Conservation (phyloP, 2,888 invertebrate genomes). For the Leucozona laternaria region DNA sequence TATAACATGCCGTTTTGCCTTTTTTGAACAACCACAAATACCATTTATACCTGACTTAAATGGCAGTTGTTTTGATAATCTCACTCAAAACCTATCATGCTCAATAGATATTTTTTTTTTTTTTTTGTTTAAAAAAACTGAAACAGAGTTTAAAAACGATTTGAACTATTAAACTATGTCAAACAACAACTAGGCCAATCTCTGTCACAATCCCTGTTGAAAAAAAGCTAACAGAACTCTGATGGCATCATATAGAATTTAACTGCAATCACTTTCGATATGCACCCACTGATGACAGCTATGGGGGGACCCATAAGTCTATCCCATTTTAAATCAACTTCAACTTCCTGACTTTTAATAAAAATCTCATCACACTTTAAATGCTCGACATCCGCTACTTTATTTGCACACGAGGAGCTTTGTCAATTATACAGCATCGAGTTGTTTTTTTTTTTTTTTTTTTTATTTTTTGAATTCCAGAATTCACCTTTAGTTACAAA, state of each 20-base stretch:
- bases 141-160: no score
- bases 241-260: not conserved
- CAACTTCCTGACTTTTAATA: constrained; percentile 47
- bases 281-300: not conserved
- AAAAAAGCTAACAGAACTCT: not conserved
- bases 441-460: not conserved
- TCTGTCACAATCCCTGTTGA: not conserved
- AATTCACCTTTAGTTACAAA: constrained; percentile 43
- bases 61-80: not conserved
- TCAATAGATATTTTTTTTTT: not conserved
- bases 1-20: no score
- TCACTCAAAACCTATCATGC: not conserved
- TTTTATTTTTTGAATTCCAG: not conserved
- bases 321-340: constrained; percentile 39
- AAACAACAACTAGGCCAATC: constrained; percentile 4
- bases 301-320: not conserved
- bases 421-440: constrained; percentile 44
- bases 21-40: no score
- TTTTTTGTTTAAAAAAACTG: no score
- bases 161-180: not conserved
- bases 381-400: constrained; percentile 39
- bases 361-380: constrained; percentile 61
- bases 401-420: constrained; percentile 49
- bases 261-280: constrained; percentile 16
- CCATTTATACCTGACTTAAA: no score